Evolutionary conservation across 2,888 invertebrate genomes (phyloP).

Genomic region (Flexamia atlantica): DNA sequence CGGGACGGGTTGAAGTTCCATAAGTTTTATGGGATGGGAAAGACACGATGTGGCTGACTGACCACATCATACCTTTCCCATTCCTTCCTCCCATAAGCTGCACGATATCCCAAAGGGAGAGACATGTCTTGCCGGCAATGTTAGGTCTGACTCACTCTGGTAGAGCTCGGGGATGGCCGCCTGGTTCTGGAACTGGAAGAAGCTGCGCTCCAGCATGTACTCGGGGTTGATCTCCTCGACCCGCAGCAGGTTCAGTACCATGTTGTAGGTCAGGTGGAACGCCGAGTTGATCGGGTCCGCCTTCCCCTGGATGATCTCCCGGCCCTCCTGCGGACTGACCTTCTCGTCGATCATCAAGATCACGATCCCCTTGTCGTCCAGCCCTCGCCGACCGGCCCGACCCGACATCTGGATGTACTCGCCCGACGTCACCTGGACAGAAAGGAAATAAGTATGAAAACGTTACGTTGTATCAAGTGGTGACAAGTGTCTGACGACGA

Average conservation of each 20-base stretch:
- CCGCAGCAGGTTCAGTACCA: slow-evolving; percentile 97
- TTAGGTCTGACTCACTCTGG: slow-evolving; percentile 53
- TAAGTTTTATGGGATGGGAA: too few relatives aligned
- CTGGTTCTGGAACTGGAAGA: slow-evolving; percentile 99
- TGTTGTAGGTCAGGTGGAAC: slow-evolving; percentile 99
- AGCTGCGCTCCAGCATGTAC: slow-evolving; percentile 98
- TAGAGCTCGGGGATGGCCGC: slow-evolving; percentile 91
- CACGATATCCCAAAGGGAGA: too few relatives aligned
- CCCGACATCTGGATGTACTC: slow-evolving; percentile 99
- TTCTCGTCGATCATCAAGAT: slow-evolving; percentile 99
- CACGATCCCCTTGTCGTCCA: slow-evolving; percentile 98
- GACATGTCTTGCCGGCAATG: too few relatives aligned
- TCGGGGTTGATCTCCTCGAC: slow-evolving; percentile 99
- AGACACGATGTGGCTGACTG: too few relatives aligned
- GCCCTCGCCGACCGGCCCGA: slow-evolving; percentile 96
- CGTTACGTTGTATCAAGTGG: too few relatives aligned
- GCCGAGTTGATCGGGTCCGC: slow-evolving; percentile 99
- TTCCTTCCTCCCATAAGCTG: too few relatives aligned
- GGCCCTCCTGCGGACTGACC: slow-evolving; percentile 84
- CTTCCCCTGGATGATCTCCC: slow-evolving; percentile 90
- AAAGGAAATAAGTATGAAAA: too few relatives aligned
- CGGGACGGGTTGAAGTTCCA: too few relatives aligned
- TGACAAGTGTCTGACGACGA: too few relatives aligned
- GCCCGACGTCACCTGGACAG: slow-evolving; percentile 89
- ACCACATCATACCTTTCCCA: too few relatives aligned